Percentiles rank a stretch among this genome's conserved stretches.
Conservation (phyloP, 2,888 invertebrate species). For the Altica lythri region DNA sequence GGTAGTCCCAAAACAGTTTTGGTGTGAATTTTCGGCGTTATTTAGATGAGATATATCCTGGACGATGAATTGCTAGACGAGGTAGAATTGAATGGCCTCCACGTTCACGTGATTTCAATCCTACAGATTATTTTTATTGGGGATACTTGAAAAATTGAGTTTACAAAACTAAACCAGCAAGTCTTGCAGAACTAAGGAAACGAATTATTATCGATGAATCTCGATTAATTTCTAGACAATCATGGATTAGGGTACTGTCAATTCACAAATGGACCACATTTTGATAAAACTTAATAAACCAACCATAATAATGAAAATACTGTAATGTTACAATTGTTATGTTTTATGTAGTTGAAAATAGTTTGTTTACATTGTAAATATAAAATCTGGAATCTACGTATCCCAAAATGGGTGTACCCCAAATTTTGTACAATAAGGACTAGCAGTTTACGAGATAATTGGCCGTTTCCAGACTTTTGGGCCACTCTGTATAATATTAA, state of each 20-base stretch:
- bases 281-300: background rate
- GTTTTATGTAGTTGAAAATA: background rate
- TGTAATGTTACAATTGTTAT: background rate
- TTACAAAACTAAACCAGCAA: constrained; percentile 10
- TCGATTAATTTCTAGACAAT: background rate
- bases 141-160: constrained; percentile 7
- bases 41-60: background rate
- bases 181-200: constrained; percentile 1
- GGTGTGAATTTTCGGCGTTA: constrained; percentile 1
- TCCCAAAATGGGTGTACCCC: background rate
- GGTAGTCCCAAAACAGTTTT: no score
- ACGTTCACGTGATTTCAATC: background rate
- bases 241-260: background rate
- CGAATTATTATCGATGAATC: no score
- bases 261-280: background rate
- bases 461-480: constrained; percentile 1
- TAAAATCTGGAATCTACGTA: constrained; percentile 1
- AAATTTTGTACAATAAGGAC: no score
- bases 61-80: constrained; percentile 1
- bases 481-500: background rate
- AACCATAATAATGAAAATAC: background rate
- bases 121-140: constrained; percentile 5
- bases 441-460: background rate
- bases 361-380: background rate
- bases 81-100: constrained; percentile 2